Conservation (phyloP, 1,140 invertebrate genomes). For the Heliconius eleuchia region DNA sequence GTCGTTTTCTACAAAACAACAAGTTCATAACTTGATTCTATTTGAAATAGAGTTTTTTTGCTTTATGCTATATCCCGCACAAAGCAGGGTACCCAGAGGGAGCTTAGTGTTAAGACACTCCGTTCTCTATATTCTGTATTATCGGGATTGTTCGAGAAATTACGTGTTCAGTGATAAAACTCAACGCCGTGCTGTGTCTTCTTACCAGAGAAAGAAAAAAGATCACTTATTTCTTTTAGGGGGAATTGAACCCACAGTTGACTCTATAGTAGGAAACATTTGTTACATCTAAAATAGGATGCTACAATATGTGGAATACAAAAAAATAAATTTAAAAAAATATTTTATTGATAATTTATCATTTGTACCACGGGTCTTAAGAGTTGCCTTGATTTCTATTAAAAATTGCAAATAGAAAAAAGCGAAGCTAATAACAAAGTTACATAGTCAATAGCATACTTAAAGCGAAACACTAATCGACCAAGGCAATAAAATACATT, state of each 20-base stretch:
- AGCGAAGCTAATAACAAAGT: background rate
- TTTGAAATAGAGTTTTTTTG: too few relatives aligned
- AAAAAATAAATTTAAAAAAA: background rate
- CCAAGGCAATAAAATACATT: background rate
- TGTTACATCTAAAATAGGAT: background rate
- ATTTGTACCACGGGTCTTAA: background rate
- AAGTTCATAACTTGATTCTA: too few relatives aligned
- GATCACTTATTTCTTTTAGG: too few relatives aligned
- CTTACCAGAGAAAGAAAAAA: too few relatives aligned
- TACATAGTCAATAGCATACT: background rate
- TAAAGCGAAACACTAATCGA: slow-evolving; percentile 5
- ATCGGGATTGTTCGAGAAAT: too few relatives aligned
- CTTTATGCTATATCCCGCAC: too few relatives aligned
- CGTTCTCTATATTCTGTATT: too few relatives aligned
- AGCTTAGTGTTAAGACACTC: too few relatives aligned
- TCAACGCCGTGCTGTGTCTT: too few relatives aligned
- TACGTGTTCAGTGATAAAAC: too few relatives aligned
- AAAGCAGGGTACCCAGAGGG: too few relatives aligned
- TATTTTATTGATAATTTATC: background rate
- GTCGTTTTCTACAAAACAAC: background rate
- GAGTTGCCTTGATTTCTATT: background rate
- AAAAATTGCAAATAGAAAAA: background rate
- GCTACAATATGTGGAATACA: background rate
- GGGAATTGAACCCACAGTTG: too few relatives aligned
- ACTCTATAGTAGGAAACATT: background rate